Percentiles rank a stretch among this genome's conserved stretches.
Evolutionary conservation across 2,888 invertebrate species (phyloP).

Genomic region (Hypselothyrea guttata): DNA sequence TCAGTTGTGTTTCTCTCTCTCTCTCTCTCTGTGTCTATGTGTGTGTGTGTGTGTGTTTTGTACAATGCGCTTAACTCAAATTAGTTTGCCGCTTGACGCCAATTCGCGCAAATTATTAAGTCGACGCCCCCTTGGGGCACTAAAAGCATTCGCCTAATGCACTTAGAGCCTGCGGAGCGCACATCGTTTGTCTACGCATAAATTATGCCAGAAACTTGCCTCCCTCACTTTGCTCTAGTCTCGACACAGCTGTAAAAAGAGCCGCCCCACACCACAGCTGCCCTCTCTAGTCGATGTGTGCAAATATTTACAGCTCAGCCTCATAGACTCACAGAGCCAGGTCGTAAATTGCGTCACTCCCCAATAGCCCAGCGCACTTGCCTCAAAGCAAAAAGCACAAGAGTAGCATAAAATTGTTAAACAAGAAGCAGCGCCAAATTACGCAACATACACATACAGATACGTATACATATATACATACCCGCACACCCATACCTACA

Average conservation of each 20-base stretch:
- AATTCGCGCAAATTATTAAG: constrained; percentile 73
- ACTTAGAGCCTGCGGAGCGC: constrained; percentile 45
- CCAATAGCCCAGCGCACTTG: not conserved
- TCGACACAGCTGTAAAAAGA: constrained; percentile 51
- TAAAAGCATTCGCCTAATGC: constrained; percentile 63
- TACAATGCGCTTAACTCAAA: constrained; percentile 69
- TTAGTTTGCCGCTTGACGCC: constrained; percentile 70
- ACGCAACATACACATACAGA: constrained; percentile 57
- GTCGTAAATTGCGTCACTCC: constrained; percentile 48
- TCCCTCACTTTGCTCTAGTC: constrained; percentile 18
- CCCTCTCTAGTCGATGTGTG: constrained; percentile 25
- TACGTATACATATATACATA: constrained; percentile 45
- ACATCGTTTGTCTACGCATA: constrained; percentile 64
- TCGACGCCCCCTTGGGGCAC: constrained; percentile 52
- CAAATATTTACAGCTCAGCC: constrained; percentile 54
- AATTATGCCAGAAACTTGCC: constrained; percentile 52
- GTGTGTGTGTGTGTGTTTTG: constrained; percentile 25
- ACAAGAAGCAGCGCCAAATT: constrained; percentile 64
- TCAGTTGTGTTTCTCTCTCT: not conserved
- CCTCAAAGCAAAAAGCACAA: constrained; percentile 17
- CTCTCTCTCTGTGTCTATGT: constrained; percentile 12
- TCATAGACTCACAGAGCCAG: constrained; percentile 10
- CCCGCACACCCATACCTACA: constrained; percentile 9
- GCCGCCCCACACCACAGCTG: constrained; percentile 6
- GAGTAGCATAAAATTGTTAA: constrained; percentile 68